A percentile compares a stretch with the other conserved stretches of the same genome.
phyloP scores from a whole-genome alignment of 2,113 vertebrate species.

The Thunnus thynnus region DNA sequence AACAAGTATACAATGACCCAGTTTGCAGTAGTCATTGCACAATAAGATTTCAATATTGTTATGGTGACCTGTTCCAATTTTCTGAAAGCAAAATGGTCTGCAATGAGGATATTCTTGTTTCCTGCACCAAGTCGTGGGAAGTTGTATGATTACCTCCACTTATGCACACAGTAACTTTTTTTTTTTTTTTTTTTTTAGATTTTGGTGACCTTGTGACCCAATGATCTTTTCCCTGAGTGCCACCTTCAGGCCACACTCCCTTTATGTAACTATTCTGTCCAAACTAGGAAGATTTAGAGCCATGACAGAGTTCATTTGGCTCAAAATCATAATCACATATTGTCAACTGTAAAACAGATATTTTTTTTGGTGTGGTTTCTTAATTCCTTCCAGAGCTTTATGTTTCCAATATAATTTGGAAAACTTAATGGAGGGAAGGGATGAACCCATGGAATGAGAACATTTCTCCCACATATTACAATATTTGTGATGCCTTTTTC shows the following conservation, averaged over 20 bases:
- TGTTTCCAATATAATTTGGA: conserved; percentile 1
- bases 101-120: too few relatives aligned
- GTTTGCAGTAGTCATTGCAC: background rate
- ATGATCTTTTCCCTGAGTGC: background rate
- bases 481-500: background rate
- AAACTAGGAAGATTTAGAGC: background rate
- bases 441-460: background rate
- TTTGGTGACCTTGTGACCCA: background rate
- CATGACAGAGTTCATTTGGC: background rate
- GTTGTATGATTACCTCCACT: background rate
- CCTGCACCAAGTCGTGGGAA: too few relatives aligned
- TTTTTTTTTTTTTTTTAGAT: background rate
- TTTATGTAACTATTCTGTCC: background rate
- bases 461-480: conserved; percentile 20
- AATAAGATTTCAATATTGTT: background rate
- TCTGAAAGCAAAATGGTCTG: background rate
- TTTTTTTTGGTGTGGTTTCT: background rate
- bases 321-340: too few relatives aligned
- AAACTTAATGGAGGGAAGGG: background rate
- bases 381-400: background rate
- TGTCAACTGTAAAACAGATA: background rate
- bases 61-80: background rate
- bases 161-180: too few relatives aligned
- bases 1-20: too few relatives aligned
- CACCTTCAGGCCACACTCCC: background rate